Base-by-base conservation (phyloP, 2,888 invertebrate species). In the Lucinisca nassula region DNA sequence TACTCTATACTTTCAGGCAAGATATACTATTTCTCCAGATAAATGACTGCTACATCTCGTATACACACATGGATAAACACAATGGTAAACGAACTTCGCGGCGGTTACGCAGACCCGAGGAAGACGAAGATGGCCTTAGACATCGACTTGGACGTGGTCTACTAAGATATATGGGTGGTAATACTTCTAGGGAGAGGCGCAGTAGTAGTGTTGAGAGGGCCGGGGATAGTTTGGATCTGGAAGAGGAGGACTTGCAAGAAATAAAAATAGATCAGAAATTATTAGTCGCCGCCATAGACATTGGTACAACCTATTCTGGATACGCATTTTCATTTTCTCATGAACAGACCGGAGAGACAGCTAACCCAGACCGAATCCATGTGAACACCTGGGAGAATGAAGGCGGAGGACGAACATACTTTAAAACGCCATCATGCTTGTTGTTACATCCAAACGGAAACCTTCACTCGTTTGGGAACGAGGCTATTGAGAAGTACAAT, bases 281-380 rank as follows among this genome's bases (percentile, higher is more conserved):
- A 8, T 21, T 82, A 1, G 82, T 82, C 21, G 82, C 82, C 12
- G 82, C 82, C 17, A 58, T 82, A 14, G 82, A 82, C 27, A 75
- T 82, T 24, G 82, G 82, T n/a, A 82, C 82, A 27, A 82, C 82
- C 1, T 76, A 67, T 40, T 82, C 82, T 0, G 82, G 82, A 17
- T 82, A 82, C 30, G 82, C 82, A 21, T 82, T 82, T 58, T 82
- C 82, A 4, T 82, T 82, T 40, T 40, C 75, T 45, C 82, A 82
- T 51, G 82, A 82, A 30, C 75, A 58, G 35, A 67, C 17, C 3
- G 67, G 67, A 3, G 12, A n/a, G 1, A 45, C 10, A 6, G 27
- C 74, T 6, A 35, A 67, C 30, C 82, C 82, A 21, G 61, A 75
- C 6, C 38, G n/a, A 12, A 82, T 82, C 4, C 75, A 82, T 35